Evolutionary conservation across 2,113 vertebrate genomes (phyloP), one percentile per base, ranked within the genome.

Genomic region (Xiphorhynchus elegans): DNA sequence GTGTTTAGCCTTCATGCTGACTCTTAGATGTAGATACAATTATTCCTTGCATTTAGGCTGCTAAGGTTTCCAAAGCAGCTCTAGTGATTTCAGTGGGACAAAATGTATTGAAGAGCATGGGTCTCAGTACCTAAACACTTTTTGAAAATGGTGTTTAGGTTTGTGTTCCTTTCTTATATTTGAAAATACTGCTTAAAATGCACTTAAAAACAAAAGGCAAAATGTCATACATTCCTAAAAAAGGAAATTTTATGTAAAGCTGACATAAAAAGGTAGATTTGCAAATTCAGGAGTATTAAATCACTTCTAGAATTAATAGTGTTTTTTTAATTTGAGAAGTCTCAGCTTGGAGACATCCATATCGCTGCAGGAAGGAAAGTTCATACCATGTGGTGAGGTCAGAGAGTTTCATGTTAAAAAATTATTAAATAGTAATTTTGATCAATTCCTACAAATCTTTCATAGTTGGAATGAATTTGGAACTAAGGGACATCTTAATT

Each of bases 351-450:
- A 86, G 64, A 29, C 26, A 76, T 56, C 15, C 37, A 40, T 9
- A 55, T 69, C 28, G 68, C 53, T 33, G 33, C 42, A 58, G 70
- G 42, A 74, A 69, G 44, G 50, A 90, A 95, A 83, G n/a, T 4
- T 82, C 68, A 62, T 75, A 55, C 35, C 37, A 49, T 10, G 4
- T 2, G 2, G n/a, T 68, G 80, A 81, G 68, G 53, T 81, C 60
- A 86, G 75, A 90, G 52, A 47, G 2, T 9, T 89, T 17, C 37
- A 72, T 4, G 7, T 64, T 40, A 87, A 96, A 95, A 89, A 92
- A 93, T 77, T 29, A 74, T 59, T 80, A 59, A 86, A 87, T 76
- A 46, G 44, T 37, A 92, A 78, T 96, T 95, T 93, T 84, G 52
- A 93, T 86, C 60, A 89, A 23, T 88, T 91, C 44, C 11, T 86